Evolutionary conservation across 2,113 vertebrate species (phyloP).

Genomic region (Ctenomys sociabilis): DNA sequence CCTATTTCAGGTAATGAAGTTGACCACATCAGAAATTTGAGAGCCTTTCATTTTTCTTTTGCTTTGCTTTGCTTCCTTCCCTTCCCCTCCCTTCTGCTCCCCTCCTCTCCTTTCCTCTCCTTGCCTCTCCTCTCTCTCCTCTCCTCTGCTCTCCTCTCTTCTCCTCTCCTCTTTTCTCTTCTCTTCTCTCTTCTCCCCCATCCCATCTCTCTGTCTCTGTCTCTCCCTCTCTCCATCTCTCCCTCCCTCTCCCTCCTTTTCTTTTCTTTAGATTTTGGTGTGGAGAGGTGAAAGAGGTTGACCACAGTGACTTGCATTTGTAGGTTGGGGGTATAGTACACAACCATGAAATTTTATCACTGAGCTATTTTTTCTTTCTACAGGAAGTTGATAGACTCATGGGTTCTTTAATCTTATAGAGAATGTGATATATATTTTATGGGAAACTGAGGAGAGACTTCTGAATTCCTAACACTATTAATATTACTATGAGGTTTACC

Average conservation of each 20-base stretch:
- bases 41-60: constrained; percentile 7
- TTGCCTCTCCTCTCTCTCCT: too few relatives aligned
- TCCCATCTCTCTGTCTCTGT: too few relatives aligned
- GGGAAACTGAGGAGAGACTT: constrained; percentile 16
- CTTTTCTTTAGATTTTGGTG: background rate
- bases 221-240: too few relatives aligned
- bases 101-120: too few relatives aligned
- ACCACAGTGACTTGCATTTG: background rate
- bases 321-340: background rate
- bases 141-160: too few relatives aligned
- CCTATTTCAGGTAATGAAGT: background rate
- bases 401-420: background rate
- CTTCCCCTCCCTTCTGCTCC: too few relatives aligned
- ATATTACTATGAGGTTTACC: background rate
- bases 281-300: background rate
- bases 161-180: too few relatives aligned
- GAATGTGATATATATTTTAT: background rate
- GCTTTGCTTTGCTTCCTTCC: background rate
- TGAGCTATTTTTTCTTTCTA: background rate
- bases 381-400: background rate
- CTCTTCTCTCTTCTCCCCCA: too few relatives aligned
- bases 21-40: background rate
- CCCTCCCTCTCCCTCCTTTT: too few relatives aligned
- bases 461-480: background rate
- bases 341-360: background rate